phyloP scores from a whole-genome alignment of 2,113 vertebrate species.

The Myanophis thanlyinensis region DNA sequence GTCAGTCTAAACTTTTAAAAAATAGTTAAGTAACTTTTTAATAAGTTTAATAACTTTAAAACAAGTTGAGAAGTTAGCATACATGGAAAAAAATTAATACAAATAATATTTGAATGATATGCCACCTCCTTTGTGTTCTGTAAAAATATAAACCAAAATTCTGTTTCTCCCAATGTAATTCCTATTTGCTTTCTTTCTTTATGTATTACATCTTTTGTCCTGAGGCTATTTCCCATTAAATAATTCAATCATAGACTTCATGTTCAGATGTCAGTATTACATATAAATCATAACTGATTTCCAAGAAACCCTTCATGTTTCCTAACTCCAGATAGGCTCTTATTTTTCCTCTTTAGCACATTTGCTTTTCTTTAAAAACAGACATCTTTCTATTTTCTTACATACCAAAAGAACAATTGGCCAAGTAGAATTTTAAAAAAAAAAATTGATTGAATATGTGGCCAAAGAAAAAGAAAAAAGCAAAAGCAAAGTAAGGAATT shows the following conservation, averaged over 20 bases:
- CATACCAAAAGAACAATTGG: background rate
- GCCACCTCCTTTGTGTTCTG: background rate
- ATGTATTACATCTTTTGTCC: background rate
- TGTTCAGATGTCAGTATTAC: background rate
- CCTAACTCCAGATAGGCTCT: background rate
- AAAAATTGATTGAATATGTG: background rate
- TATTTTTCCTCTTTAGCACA: background rate
- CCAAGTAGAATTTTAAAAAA: background rate
- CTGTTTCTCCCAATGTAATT: background rate
- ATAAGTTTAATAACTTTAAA: background rate
- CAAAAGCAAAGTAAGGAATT: background rate
- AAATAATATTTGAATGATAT: background rate
- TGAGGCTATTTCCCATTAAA: background rate
- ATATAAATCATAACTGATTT: background rate
- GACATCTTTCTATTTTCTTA: background rate
- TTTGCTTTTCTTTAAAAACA: background rate
- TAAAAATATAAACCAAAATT: slow-evolving; percentile 3
- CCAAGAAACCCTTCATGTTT: background rate
- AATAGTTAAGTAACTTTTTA: background rate
- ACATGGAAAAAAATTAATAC: background rate
- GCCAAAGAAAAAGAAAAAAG: background rate
- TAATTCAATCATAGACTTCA: background rate
- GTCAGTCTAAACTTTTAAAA: background rate
- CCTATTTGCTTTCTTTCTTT: background rate
- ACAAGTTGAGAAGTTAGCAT: background rate